Evolutionary conservation across 2,888 invertebrate genomes (phyloP), one percentile per base, ranked within the genome.

Genomic region (Acanthosoma haemorrhoidale): DNA sequence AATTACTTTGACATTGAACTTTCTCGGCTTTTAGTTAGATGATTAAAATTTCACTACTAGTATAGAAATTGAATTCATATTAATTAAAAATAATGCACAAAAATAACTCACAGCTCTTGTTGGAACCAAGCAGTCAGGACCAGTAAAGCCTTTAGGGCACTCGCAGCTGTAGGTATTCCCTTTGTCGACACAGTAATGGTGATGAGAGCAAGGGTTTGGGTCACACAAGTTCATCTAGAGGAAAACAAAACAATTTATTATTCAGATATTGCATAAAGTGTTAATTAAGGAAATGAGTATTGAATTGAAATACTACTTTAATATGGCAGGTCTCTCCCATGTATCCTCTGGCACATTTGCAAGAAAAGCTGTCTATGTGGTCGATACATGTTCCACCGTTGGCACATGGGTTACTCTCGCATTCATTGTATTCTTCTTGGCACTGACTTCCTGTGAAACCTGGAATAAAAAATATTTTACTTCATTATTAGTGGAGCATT

Each of bases 301-400:
- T n/a, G n/a, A n/a, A n/a, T n/a, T n/a, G n/a, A n/a, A n/a, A n/a
- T n/a, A n/a, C 18, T 79, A 89, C 89, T 85, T 89, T 89, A 72
- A 86, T 83, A 77, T 89, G 87, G 79, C 89, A 89, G 70, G 85
- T 84, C 76, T 83, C 84, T 75, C 89, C 89, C 11, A 86, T 85
- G 79, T 86, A 89, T 34, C 89, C 89, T 67, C 87, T 84, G 5
- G 86, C 85, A 79, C 89, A 89, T 60, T 84, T 82, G 79, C 89
- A 89, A 72, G 82, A 82, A 79, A 84, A 89, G 72, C 86, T 84
- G 58, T 86, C 88, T 76, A 89, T 85, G 78, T 85, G 86, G 81
- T 89, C 89, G 71, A 86, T 87, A 81, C 90, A 90, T 51, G 88
- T 87, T 74, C 89, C 90, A 57, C 87, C 87, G 79, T 90, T 88